Evolutionary conservation across 2,888 invertebrate genomes (phyloP).

Genomic region (Fragum sueziense): DNA sequence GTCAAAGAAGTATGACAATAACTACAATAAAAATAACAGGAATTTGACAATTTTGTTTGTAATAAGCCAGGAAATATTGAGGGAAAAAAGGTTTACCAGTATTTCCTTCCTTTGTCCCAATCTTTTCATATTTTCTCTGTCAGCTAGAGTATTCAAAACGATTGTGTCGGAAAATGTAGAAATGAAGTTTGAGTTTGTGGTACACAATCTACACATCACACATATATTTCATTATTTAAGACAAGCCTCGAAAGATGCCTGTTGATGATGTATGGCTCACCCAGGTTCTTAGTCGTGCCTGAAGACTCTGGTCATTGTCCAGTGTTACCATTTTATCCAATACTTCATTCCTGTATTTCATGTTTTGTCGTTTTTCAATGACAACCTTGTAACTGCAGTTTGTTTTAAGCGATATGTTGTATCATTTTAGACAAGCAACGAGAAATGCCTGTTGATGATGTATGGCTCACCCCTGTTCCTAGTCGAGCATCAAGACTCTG

Average conservation of each 20-base stretch:
- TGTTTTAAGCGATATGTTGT: too few species aligned
- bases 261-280: not conserved
- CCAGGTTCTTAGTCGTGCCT: too few species aligned
- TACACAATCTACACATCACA: not conserved
- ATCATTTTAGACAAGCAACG: not conserved
- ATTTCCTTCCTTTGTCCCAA: not conserved
- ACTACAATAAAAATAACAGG: too few species aligned
- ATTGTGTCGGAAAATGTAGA: not conserved
- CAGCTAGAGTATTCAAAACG: not conserved
- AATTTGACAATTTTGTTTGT: not conserved
- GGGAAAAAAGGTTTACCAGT: not conserved
- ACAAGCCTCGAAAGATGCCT: not conserved
- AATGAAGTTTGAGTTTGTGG: not conserved
- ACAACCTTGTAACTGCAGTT: too few species aligned
- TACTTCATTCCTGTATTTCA: too few species aligned
- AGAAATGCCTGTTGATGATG: constrained; percentile 50
- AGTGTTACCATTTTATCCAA: too few species aligned
- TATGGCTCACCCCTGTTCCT: constrained; percentile 48
- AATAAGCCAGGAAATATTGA: not conserved
- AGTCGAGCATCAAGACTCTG: constrained; percentile 37
- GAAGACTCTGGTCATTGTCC: too few species aligned
- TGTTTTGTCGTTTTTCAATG: too few species aligned
- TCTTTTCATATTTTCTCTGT: not conserved
- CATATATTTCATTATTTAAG: not conserved
- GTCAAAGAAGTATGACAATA: too few species aligned